A percentile compares a stretch with the other conserved stretches of the same genome.
Conservation (phyloP, 2,888 invertebrate genomes). For the Nebria salina region DNA sequence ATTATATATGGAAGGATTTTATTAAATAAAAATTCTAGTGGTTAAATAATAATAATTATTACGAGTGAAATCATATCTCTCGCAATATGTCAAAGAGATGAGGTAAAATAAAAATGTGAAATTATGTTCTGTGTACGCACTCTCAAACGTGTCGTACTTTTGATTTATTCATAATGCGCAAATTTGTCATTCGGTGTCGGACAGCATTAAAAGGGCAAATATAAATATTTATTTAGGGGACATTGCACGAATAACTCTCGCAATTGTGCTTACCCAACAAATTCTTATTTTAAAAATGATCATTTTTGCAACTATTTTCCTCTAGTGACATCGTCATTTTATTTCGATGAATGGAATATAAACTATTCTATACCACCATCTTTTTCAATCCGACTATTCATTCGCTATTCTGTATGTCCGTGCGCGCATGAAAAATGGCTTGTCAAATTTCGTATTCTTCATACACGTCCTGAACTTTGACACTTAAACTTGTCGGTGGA, state of each 20-base stretch:
- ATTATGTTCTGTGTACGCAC: not conserved
- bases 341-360: too few species aligned
- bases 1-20: not conserved
- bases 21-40: not conserved
- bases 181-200: not conserved
- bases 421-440: conserved; percentile 16
- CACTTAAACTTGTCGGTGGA: conserved; percentile 53
- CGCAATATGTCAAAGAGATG: not conserved
- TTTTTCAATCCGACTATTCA: too few species aligned
- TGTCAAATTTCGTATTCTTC: conserved; percentile 53
- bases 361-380: too few species aligned
- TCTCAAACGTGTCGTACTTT: not conserved
- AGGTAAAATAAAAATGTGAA: not conserved
- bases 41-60: not conserved
- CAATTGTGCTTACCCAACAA: too few species aligned
- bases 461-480: conserved; percentile 53
- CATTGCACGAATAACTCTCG: not conserved
- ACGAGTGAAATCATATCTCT: not conserved
- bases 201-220: conserved; percentile 12
- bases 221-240: conserved; percentile 3
- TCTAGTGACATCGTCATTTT: too few species aligned
- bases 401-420: not conserved
- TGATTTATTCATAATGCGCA: conserved; percentile 14
- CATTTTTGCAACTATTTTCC: too few species aligned
- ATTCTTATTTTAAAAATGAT: too few species aligned